A percentile compares a stretch with the other conserved stretches of the same genome.
Evolutionary conservation across 2,888 invertebrate species (phyloP).

Genomic region (Proisotoma minuta): DNA sequence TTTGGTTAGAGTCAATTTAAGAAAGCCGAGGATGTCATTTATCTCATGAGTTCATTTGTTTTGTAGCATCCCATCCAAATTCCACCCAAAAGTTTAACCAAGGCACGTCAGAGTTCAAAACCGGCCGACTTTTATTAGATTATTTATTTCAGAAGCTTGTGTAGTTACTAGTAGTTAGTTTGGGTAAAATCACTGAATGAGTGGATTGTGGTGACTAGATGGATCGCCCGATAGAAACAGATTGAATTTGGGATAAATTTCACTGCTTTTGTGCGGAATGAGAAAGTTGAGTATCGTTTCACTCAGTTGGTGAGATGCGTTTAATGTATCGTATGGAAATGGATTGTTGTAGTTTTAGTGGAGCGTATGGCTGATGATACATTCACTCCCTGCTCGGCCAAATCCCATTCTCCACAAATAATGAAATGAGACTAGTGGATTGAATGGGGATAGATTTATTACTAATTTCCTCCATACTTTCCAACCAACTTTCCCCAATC

Average conservation of each 20-base stretch:
- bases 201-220: constrained; percentile 5
- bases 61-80: background rate
- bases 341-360: background rate
- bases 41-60: constrained; percentile 14
- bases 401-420: too few species aligned
- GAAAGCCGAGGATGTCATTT: constrained; percentile 9
- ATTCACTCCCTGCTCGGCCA: too few species aligned
- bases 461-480: constrained; percentile 15
- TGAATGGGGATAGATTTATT: constrained; percentile 17
- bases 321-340: background rate
- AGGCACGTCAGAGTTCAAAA: too few species aligned
- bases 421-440: constrained; percentile 13
- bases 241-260: constrained; percentile 2
- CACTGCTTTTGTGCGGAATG: background rate
- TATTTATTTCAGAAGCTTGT: too few species aligned
- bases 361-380: background rate
- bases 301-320: background rate
- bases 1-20: constrained; percentile 4
- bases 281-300: background rate
- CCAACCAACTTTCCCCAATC: background rate
- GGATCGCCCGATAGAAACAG: background rate
- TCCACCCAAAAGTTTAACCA: too few species aligned
- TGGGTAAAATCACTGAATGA: constrained; percentile 3
- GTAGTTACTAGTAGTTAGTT: too few species aligned
- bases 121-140: too few species aligned